Conservation (phyloP, 2,797 vertebrate genomes). For the Manis javanica region DNA sequence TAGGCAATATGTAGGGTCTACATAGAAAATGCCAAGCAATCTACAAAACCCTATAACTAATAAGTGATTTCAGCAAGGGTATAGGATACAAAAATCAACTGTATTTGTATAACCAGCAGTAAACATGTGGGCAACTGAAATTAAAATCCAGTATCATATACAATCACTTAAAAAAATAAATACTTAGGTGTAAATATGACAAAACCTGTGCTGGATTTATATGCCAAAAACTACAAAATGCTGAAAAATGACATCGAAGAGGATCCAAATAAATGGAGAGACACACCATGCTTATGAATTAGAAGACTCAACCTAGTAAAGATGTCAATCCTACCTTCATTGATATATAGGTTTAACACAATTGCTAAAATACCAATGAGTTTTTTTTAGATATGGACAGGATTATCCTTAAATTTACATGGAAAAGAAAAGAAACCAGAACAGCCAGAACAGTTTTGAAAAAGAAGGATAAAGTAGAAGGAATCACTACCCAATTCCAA, state of each 20-base stretch:
- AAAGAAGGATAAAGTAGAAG: neutral
- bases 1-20: neutral
- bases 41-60: neutral
- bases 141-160: neutral
- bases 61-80: neutral
- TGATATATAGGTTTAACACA: neutral
- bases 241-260: neutral
- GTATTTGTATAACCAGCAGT: neutral
- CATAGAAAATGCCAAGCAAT: neutral
- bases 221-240: neutral
- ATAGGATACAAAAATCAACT: neutral
- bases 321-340: neutral
- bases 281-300: neutral
- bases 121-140: neutral
- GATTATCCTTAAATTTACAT: neutral
- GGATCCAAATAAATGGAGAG: neutral
- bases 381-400: neutral
- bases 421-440: neutral
- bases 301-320: neutral
- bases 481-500: neutral
- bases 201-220: neutral
- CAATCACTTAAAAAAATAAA: neutral
- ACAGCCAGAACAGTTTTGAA: neutral
- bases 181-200: neutral
- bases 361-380: neutral